Evolutionary conservation across 2,888 invertebrate genomes (phyloP).

Genomic region (Lasioglossum malachurum): DNA sequence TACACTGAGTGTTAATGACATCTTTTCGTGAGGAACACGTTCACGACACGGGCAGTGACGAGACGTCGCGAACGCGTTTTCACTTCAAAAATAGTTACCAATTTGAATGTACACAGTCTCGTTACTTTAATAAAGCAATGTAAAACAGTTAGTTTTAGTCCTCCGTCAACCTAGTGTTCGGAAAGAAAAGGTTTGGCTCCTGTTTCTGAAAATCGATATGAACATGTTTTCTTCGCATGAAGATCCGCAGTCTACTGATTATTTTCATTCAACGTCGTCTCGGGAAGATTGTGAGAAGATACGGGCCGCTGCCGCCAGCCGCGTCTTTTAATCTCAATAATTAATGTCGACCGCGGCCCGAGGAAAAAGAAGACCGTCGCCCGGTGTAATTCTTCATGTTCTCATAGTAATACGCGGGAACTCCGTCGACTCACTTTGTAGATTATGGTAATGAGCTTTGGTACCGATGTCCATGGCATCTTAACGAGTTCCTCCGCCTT

Average conservation of each 20-base stretch:
- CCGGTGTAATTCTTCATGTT: slow-evolving; percentile 41
- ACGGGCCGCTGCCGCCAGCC: background rate
- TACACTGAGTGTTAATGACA: too few relatives aligned
- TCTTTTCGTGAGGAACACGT: too few relatives aligned
- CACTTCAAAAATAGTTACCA: too few relatives aligned
- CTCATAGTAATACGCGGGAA: slow-evolving; percentile 50
- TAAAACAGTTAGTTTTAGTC: too few relatives aligned
- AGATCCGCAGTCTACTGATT: background rate
- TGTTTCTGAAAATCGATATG: background rate
- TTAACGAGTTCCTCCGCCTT: slow-evolving; percentile 70
- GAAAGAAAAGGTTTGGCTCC: background rate
- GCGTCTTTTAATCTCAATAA: slow-evolving; percentile 16
- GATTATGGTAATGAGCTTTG: slow-evolving; percentile 72
- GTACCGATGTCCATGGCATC: slow-evolving; percentile 71
- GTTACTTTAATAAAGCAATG: too few relatives aligned
- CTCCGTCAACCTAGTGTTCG: background rate
- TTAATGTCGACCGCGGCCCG: background rate
- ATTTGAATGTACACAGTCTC: too few relatives aligned
- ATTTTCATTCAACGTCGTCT: background rate
- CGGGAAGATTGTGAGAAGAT: background rate
- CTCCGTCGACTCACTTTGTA: slow-evolving; percentile 50
- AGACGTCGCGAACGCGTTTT: too few relatives aligned
- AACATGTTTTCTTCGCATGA: background rate
- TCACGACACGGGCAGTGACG: too few relatives aligned
- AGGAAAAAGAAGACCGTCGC: background rate